Evolutionary conservation across 2,888 invertebrate genomes (phyloP), one percentile per base, ranked within the genome.

Genomic region (Apodemia mormo): DNA sequence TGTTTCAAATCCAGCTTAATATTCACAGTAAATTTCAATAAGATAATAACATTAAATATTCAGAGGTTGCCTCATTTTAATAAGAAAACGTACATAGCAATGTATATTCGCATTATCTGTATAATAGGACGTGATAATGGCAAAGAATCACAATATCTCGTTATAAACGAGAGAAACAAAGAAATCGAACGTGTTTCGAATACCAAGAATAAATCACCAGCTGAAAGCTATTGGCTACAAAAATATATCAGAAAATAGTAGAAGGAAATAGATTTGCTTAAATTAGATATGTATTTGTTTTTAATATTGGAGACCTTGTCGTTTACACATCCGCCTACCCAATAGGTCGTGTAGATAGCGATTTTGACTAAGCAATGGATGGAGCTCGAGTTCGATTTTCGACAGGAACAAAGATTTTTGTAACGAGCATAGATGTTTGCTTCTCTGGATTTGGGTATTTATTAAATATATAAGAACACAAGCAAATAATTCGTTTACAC

Each of bases 131-230:
- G 85, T 86, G 84, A 87, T 91, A 90, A 91, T 91, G 84, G 88
- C 80, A 80, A 78, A 82, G 88, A 91, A 91, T 92, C 92, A 90
- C 89, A 92, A 92, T 92, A 92, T 90, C 90, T 90, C 89, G 91
- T 92, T 91, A 90, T 89, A 90, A 85, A 85, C 86, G 86, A 82
- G 80, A 82, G 85, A 90, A 90, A 90, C 91, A 92, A 92, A 92
- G 90, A 90, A 90, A 88, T 72, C 75, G 82, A 81, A 81, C 92
- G 92, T 92, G 92, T 81, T 81, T 76, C 70, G 92, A 89, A 90
- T 92, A 78, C 72, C 72, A 68, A 72, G 45, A 64, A 70, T 69
- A 71, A 69, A 64, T 67, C 69, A 69, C 69, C 68, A 70, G 72
- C 71, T 71, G 64, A 73, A 72, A 72, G 72, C 68, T 73, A 74